phyloP scores from a whole-genome alignment of 2,113 vertebrate species.

The Rhadina sibilatrix region DNA sequence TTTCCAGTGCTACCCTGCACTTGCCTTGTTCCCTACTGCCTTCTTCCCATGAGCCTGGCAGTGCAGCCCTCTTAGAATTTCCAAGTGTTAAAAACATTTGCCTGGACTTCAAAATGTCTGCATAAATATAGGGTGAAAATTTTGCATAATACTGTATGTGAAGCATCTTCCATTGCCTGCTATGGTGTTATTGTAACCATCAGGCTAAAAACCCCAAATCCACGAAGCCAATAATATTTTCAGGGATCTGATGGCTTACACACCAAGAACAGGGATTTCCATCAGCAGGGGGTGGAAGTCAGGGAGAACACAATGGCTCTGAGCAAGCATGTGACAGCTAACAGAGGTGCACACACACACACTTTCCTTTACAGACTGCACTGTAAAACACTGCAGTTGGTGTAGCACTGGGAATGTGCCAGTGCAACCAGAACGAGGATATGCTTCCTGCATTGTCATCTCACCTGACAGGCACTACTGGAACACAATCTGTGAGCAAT shows the following conservation, averaged over 20 bases:
- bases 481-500: slow-evolving; percentile 19
- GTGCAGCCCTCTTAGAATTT: not conserved
- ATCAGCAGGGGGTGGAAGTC: not conserved
- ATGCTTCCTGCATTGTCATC: not conserved
- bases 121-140: not conserved
- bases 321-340: not conserved
- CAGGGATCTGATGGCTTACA: not conserved
- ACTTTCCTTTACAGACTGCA: not conserved
- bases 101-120: not conserved
- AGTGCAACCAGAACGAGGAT: not conserved
- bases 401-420: not conserved
- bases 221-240: not conserved
- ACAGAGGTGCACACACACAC: not conserved
- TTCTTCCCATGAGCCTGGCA: not conserved
- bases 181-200: not conserved
- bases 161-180: not conserved
- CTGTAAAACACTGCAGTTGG: not conserved
- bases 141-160: not conserved
- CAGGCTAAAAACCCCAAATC: not conserved
- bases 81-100: not conserved
- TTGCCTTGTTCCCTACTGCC: not conserved
- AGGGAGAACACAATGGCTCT: not conserved
- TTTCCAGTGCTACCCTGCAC: not conserved
- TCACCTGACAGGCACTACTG: not conserved
- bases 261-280: not conserved